Evolutionary conservation across 2,113 vertebrate genomes (phyloP).

Genomic region (Geococcyx californianus): DNA sequence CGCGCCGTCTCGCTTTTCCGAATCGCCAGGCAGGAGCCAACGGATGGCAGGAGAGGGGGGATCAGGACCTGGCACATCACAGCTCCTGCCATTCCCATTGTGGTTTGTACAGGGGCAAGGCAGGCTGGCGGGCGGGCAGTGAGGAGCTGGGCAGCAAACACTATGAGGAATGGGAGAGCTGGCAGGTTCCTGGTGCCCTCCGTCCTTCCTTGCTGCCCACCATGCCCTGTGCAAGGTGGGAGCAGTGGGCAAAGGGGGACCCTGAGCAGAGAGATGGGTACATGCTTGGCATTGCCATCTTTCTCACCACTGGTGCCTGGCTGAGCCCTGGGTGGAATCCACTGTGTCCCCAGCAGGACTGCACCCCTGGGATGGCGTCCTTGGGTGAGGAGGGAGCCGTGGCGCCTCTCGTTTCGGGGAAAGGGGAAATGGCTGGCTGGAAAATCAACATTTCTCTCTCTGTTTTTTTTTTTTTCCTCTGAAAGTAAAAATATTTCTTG

Average conservation of each 20-base stretch:
- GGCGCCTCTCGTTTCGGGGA: not conserved
- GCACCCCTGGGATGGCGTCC: not conserved
- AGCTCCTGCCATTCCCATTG: not conserved
- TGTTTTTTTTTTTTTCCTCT: not conserved
- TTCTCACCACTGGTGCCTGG: fast-evolving
- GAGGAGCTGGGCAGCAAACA: not conserved
- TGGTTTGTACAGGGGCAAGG: not conserved
- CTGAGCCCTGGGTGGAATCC: not conserved
- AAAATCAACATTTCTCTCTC: conserved; percentile 54
- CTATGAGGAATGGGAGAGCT: not conserved
- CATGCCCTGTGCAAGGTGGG: not conserved
- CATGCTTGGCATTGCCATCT: too few species aligned
- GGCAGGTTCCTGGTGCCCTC: not conserved
- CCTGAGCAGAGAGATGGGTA: not conserved
- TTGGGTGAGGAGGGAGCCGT: not conserved
- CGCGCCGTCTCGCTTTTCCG: not conserved
- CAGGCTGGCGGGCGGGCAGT: not conserved
- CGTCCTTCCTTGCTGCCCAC: not conserved
- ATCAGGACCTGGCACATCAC: not conserved
- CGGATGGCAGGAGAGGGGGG: not conserved
- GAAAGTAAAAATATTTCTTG: conserved; percentile 62
- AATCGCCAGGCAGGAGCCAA: not conserved
- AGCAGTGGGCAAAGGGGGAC: not conserved
- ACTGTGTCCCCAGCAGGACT: fast-evolving
- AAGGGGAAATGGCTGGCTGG: conserved; percentile 29